Conservation (phyloP, 2,797 vertebrate species). For the Chaetophractus vellerosus region DNA sequence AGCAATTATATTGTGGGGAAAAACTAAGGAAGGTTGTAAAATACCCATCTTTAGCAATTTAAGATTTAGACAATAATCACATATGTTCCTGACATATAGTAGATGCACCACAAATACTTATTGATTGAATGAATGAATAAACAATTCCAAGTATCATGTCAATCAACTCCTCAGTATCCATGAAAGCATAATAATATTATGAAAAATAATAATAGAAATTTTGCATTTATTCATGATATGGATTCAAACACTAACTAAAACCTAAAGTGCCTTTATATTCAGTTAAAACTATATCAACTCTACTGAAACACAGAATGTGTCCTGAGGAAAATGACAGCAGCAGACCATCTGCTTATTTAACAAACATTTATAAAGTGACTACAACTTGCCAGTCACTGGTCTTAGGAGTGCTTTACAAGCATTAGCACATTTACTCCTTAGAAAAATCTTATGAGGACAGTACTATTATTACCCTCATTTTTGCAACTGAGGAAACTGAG, state of each 20-base stretch:
- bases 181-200: neutral
- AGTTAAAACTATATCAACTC: neutral
- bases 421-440: neutral
- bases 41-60: neutral
- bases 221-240: neutral
- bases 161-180: neutral
- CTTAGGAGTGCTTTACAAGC: neutral
- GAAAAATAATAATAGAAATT: conserved; percentile 20
- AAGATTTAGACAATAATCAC: neutral
- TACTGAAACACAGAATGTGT: neutral
- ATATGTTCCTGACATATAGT: neutral
- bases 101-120: neutral
- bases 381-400: neutral
- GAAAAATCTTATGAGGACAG: neutral
- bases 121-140: neutral
- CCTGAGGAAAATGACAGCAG: neutral
- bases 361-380: neutral
- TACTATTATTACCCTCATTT: neutral
- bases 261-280: neutral
- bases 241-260: neutral
- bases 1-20: neutral
- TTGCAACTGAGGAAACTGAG: neutral
- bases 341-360: neutral
- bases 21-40: neutral
- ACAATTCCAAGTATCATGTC: neutral